Evolutionary conservation across 2,888 invertebrate genomes (phyloP).

Genomic region (Netelia melanura): DNA sequence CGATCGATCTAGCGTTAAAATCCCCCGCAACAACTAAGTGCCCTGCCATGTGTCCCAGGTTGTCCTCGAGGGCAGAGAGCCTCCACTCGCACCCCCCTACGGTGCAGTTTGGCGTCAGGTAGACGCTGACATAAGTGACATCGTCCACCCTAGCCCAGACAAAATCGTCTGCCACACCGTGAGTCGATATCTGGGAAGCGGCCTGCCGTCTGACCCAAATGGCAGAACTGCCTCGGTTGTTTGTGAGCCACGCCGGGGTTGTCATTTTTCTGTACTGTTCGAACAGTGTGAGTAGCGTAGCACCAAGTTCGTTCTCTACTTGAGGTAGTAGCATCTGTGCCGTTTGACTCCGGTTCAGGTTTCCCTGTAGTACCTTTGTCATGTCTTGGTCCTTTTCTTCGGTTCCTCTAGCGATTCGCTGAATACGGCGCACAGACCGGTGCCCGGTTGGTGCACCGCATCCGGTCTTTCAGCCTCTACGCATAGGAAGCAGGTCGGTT

Average conservation of each 20-base stretch:
- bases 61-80: no score
- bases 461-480: no score
- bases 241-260: slow-evolving; percentile 22
- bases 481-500: no score
- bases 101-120: no score
- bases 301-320: slow-evolving; percentile 30
- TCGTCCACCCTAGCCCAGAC: background rate
- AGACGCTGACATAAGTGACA: background rate
- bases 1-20: no score
- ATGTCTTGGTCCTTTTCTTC: background rate
- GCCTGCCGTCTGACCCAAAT: slow-evolving; percentile 44
- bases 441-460: background rate
- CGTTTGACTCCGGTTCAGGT: background rate
- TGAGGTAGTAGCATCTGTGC: slow-evolving; percentile 49
- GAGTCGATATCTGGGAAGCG: background rate
- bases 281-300: slow-evolving; percentile 36
- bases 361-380: background rate
- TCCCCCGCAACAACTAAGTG: no score
- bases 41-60: no score
- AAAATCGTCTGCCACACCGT: background rate
- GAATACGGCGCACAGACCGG: slow-evolving; percentile 2
- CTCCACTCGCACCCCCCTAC: no score
- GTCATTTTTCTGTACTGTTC: slow-evolving; percentile 45
- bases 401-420: background rate
- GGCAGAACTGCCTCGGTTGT: slow-evolving; percentile 37